Evolutionary conservation across 2,797 vertebrate genomes (phyloP).

Genomic region (Bufotes viridis): DNA sequence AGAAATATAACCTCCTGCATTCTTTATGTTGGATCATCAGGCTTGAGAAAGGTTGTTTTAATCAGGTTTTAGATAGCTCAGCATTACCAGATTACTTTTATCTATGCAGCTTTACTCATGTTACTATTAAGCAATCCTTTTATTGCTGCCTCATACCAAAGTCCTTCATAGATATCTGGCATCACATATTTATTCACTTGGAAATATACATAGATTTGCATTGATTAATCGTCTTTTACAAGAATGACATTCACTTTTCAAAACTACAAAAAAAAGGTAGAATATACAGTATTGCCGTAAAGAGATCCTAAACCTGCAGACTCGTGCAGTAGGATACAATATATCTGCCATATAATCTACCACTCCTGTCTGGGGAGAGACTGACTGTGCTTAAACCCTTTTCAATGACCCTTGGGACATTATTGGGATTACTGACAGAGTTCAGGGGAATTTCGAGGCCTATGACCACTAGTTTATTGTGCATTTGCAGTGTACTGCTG

Average conservation of each 20-base stretch:
- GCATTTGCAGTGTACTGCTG: no score
- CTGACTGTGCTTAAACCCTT: no score
- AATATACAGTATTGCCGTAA: no score
- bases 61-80: background rate
- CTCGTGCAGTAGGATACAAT: background rate
- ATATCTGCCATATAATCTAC: background rate
- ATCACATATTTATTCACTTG: slow-evolving; percentile 1
- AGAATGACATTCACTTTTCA: background rate
- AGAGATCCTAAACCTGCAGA: no score
- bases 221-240: background rate
- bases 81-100: background rate
- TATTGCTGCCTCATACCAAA: slow-evolving; percentile 32
- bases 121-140: slow-evolving; percentile 28
- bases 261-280: background rate
- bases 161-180: slow-evolving; percentile 11
- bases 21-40: no score
- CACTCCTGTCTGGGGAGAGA: background rate
- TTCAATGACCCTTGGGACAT: no score
- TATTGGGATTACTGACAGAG: background rate
- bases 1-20: no score
- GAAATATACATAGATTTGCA: background rate
- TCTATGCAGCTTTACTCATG: background rate
- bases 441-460: background rate
- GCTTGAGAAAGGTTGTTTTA: background rate
- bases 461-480: background rate